phyloP scores from a whole-genome alignment of 2,888 invertebrate species.

The Stratiomys singularior region DNA sequence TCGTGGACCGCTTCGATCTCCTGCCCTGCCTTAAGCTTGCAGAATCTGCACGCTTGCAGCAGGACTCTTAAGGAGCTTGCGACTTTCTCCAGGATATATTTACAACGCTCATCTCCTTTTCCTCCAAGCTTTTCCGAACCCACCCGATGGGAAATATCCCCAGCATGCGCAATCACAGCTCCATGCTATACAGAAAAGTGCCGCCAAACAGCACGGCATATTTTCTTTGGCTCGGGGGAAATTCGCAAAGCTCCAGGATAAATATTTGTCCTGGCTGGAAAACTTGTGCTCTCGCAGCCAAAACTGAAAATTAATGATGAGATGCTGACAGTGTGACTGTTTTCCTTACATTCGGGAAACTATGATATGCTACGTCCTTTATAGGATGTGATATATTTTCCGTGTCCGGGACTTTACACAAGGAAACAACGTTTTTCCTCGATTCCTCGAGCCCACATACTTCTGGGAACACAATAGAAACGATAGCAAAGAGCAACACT shows the following conservation, averaged over 20 bases:
- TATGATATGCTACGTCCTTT: background rate
- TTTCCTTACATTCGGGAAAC: background rate
- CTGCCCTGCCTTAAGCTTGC: background rate
- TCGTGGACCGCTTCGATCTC: background rate
- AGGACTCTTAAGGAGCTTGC: background rate
- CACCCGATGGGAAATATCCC: conserved; percentile 20
- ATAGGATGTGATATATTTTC: conserved; percentile 34
- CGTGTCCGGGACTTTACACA: conserved; percentile 20
- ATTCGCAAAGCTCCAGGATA: background rate
- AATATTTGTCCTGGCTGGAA: background rate
- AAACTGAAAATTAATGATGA: conserved; percentile 30
- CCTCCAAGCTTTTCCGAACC: conserved; percentile 26
- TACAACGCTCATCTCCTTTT: background rate
- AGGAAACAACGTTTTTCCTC: conserved; percentile 3
- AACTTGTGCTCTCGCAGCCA: background rate
- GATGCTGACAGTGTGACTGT: conserved; percentile 40
- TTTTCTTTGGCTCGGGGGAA: background rate
- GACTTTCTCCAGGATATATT: background rate
- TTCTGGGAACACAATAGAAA: background rate
- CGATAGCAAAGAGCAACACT: background rate
- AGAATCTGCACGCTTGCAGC: conserved; percentile 17
- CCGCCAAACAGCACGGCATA: background rate
- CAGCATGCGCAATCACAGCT: conserved; percentile 19
- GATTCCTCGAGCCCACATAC: background rate
- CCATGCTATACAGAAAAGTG: background rate